Percentiles rank a stretch among this genome's conserved stretches.
These are phyloP conservation scores for Galerucella calmariensis DNA, from an alignment of 2,888 invertebrate species.

Conservation along the genomic window DNA sequence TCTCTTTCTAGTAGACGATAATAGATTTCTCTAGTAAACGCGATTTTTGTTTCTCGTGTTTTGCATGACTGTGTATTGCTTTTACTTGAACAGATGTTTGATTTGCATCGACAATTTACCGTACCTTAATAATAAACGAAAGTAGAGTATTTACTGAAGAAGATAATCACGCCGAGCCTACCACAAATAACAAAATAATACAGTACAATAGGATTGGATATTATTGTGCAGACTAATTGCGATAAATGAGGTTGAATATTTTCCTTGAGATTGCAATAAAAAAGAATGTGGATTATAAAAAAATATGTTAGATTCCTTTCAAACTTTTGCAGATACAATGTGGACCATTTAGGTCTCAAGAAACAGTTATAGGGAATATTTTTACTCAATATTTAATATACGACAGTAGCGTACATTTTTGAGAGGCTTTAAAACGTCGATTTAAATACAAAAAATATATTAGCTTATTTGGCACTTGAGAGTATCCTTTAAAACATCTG, in stretches of 20 bases:
- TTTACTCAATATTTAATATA: too few relatives aligned
- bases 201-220: not conserved
- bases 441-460: too few relatives aligned
- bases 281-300: not conserved
- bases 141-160: not conserved
- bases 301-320: too few relatives aligned
- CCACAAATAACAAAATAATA: not conserved
- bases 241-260: not conserved
- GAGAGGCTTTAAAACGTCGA: too few relatives aligned
- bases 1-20: constrained; percentile 12
- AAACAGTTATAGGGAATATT: too few relatives aligned
- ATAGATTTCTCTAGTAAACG: constrained; percentile 15
- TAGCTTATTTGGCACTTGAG: too few relatives aligned
- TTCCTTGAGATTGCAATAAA: not conserved
- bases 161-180: not conserved
- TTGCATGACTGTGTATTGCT: not conserved
- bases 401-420: too few relatives aligned
- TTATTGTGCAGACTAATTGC: too few relatives aligned
- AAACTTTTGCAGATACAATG: too few relatives aligned
- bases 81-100: constrained; percentile 6
- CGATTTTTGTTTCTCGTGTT: not conserved
- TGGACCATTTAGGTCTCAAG: too few relatives aligned
- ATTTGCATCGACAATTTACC: not conserved
- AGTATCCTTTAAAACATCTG: too few relatives aligned
- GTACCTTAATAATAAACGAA: not conserved